Conservation (phyloP, 2,797 vertebrate species). For the Rhabdomys pumilio region DNA sequence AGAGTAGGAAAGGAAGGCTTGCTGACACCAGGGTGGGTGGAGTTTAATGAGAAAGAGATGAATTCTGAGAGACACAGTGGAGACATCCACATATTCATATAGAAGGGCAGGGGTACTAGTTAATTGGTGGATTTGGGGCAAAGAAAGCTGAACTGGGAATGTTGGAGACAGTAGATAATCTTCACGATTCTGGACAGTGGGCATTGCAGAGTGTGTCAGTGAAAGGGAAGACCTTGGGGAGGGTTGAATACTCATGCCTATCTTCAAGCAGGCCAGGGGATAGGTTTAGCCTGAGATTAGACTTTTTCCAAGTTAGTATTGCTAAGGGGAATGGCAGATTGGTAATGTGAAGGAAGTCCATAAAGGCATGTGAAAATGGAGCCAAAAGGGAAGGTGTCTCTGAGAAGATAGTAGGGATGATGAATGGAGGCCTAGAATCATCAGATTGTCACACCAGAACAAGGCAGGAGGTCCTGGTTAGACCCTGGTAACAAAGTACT, state of each 20-base stretch:
- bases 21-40: background rate
- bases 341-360: background rate
- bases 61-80: background rate
- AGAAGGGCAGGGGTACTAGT: background rate
- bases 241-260: fast-evolving
- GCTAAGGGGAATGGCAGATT: background rate
- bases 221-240: background rate
- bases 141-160: background rate
- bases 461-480: background rate
- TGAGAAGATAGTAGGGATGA: background rate
- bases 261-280: background rate
- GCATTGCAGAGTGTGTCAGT: background rate
- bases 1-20: conserved; percentile 8
- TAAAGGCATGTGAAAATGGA: background rate
- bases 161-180: background rate
- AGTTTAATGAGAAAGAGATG: background rate
- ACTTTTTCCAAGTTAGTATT: background rate
- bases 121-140: background rate
- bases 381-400: background rate
- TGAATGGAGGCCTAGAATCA: background rate
- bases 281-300: background rate
- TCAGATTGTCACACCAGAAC: background rate
- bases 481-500: background rate
- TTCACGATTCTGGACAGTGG: background rate
- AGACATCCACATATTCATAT: background rate